Evolutionary conservation across 1,140 invertebrate genomes (phyloP), one percentile per base, ranked within the genome.

Genomic region (Brachionus angularis): DNA sequence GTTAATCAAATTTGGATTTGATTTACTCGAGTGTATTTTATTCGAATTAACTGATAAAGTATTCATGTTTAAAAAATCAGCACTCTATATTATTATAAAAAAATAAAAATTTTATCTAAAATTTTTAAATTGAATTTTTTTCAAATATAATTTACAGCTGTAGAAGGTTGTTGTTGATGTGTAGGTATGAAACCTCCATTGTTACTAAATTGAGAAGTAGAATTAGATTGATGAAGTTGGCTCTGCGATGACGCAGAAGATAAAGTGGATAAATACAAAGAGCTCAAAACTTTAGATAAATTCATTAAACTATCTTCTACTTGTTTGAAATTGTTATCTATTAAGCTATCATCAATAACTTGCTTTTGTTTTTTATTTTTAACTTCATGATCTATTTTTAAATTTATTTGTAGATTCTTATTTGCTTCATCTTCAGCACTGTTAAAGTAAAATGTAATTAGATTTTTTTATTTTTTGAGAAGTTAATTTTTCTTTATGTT

Each of bases 1-100:
- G 61, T 67, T 67, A 21, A 47, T 47, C 18, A 67, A 50, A 67
- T 67, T 67, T 33, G 62, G 62, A 8, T 67, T 67, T 25, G 62
- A 67, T 50, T 67, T 67, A 25, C 62, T 67, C 3, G 47, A 31
- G 31, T 67, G 62, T 27, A 67, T 67, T n/a, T 67, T 67, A 36
- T 67, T 67, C 5, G n/a, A 29, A 18, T 31, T 47, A 27, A 67
- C 39, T 10, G 39, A 10, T 16, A 42, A 16, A n/a, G n/a, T n/a
- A n/a, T n/a, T 21, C 16, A 39, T 39, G 14, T 58, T 16, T 23
- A 58, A 5, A 16, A 67, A 67, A 23, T 67, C 62, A 5, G 62
- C 62, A 14, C 62, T 67, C 62, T 67, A 31, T 53, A 42, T 12
- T 46, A 34, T 1, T 27, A 67, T 4, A 21, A 44, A 23, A 64